These are phyloP conservation scores for Lasioglossum morio DNA, from an alignment of 2,888 invertebrate species.

Conservation along the genomic window DNA sequence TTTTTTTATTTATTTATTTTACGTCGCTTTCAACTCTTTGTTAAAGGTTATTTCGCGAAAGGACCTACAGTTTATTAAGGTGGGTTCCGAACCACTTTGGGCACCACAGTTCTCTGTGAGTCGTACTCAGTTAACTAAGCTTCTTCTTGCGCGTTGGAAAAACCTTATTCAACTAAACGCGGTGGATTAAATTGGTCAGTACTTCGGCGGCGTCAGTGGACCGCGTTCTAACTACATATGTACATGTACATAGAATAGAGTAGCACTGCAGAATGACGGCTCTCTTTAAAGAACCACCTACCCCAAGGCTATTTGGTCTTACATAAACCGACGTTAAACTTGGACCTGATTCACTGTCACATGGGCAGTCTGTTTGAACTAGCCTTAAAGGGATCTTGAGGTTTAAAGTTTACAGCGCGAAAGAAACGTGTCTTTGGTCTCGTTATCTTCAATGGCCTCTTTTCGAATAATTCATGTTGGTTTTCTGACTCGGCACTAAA, in stretches of 20 bases:
- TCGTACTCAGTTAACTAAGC: too few species aligned
- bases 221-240: not conserved
- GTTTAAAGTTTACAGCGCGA: not conserved
- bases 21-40: too few species aligned
- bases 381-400: not conserved
- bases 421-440: not conserved
- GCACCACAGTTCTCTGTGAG: too few species aligned
- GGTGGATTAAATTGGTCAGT: too few species aligned
- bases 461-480: not conserved
- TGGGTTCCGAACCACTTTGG: too few species aligned
- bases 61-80: too few species aligned
- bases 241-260: not conserved
- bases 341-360: not conserved
- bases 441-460: not conserved
- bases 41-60: too few species aligned
- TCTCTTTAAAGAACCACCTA: not conserved
- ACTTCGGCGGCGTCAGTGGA: not conserved
- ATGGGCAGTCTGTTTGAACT: not conserved
- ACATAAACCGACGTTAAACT: constrained; percentile 1
- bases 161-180: too few species aligned
- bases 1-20: too few species aligned
- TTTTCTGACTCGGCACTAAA: not conserved
- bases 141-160: too few species aligned
- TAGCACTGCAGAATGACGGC: not conserved
- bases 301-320: not conserved